Evolutionary conservation across 2,888 invertebrate species (phyloP), one percentile per base, ranked within the genome.

Genomic region (Drosophila paranaensis): DNA sequence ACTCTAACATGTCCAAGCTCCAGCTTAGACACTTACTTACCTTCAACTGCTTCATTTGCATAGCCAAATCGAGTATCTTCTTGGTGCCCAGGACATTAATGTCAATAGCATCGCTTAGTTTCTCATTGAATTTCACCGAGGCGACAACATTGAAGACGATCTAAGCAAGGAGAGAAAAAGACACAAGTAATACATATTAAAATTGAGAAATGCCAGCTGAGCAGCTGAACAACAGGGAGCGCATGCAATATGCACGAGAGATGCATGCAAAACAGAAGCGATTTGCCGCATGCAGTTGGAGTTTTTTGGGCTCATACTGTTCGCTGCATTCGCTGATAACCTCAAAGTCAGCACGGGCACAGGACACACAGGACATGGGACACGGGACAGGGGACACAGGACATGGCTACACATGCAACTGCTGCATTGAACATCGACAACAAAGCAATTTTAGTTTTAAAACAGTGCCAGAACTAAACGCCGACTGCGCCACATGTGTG

Each of bases 61-160:
- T 91, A 54, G 88, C 91, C 77, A 93, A 89, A 80, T 93, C 91
- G 61, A 93, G 88, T 72, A 93, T 92, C 86, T 93, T 93, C 78
- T 93, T 93, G 51, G 93, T 93, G 40, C 93, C 93, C 69, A 93
- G 82, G 43, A 93, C 92, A 85, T 93, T 93, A 72, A 93, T 93
- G 73, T 91, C 92, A 77, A 93, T 92, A 40, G 93, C 93, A 84
- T 93, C 93, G 74, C 91, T 91, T 69, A 93, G 90, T 82, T 92
- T 92, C 88, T 93, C 93, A 89, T 93, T 93, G 89, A 93, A 93
- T 86, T 93, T 93, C 64, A 93, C 93, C 33, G 93, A 93, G 46
- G 93, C 93, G 74, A 93, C 93, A 73, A 93, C 91, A 79, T 93
- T 93, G 88, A 93, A 93, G 78, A 93, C 93, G 82, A 93, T 92